Base-by-base conservation (phyloP, 2,113 vertebrate genomes). In the Brachyhypopomus gauderio region DNA sequence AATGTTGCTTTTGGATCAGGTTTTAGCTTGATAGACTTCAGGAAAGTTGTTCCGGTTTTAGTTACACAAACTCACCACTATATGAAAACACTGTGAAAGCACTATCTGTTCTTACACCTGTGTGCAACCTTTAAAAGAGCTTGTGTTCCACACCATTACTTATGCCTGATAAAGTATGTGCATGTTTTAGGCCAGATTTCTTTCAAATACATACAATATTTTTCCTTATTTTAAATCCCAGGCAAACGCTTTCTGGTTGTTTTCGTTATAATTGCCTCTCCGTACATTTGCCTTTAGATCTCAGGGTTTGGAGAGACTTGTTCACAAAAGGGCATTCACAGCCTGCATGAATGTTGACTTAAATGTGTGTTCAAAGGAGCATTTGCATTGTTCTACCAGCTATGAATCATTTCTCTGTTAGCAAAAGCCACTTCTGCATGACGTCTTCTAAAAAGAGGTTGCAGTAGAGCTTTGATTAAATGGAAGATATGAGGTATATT, bases 211-310 rank as follows among this genome's bases (percentile, higher is more conserved):
- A 34, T 20, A 34, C 20, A 66, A 38, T 12, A 3, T 22, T 38
- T 25, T 64, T 30, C 38, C 30, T 77, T 78, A 66, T 78, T 45
- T 72, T 38, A 38, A 52, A 45, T 62, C 56, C 67, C 78, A 79
- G 59, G 56, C 27, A 27, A 62, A 30, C 36, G 20, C 20, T 16
- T 41, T 55, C 36, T 73, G 78, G 48, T 25, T 80, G 78, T 73
- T 63, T 59, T 63, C 72, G 48, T 64, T 73, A 73, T 55, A 11
- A 62, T 80, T 72, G 36, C 64, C 78, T 36, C 70, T 64, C 70
- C 73, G 58, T 80, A 72, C 69, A 72, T 80, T 80, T 62, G 56
- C 69, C 72, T 80, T 80, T 80, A 25, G 72, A 72, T 73, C 64
- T 73, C 78, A 52, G 25, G n/a, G 66, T 70, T 41, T 70, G 22